Base-by-base conservation (phyloP, 2,888 invertebrate genomes). In the Calameuta filiformis region DNA sequence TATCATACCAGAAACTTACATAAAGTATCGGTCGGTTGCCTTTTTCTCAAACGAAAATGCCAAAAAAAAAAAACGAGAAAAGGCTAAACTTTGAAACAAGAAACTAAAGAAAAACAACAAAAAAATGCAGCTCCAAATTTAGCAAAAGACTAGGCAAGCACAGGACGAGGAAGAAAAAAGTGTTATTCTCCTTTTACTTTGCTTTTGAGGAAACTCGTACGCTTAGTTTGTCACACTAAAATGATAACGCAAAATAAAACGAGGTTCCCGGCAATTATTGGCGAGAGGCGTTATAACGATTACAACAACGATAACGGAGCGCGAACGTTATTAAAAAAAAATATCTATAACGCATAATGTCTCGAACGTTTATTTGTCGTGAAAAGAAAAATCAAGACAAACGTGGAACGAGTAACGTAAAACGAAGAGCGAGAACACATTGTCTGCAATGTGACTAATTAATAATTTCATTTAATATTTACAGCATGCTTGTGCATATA, bases 401-500 rank as follows among this genome's bases (percentile, higher is more conserved):
- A 56, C 9, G 71, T 71, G 4, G 12, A 71, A 71, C 12, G 12
- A 71, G 9, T 15, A 71, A 34, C 31, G 9, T 31, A 9, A 34
- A 71, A 31, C 12, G 31, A 15, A 69, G 2, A 34, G 73, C 73
- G 34, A 73, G 73, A 74, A 68, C 71, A 74, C 56, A 73, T 73
- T 68, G 69, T 77, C 77, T 37, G 77, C 77, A 75, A 73, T 75
- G 79, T 77, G 75, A 80, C 69, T 73, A 74, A 77, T 80, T 75
- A 56, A 78, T 33, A 33, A 74, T 35, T 37, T 78, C 76, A 73
- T 78, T 80, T 75, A 79, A 77, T 79, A 75, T 82, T 86, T 82
- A 82, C 79, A 80, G 75, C 76, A 78, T 77, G 78, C 79, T 78
- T 79, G 80, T 75, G 73, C 76, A 68, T 79, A 78, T 76, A 75